phyloP scores from a whole-genome alignment of 1,140 invertebrate genomes.

The Drosophila micromelanica region DNA sequence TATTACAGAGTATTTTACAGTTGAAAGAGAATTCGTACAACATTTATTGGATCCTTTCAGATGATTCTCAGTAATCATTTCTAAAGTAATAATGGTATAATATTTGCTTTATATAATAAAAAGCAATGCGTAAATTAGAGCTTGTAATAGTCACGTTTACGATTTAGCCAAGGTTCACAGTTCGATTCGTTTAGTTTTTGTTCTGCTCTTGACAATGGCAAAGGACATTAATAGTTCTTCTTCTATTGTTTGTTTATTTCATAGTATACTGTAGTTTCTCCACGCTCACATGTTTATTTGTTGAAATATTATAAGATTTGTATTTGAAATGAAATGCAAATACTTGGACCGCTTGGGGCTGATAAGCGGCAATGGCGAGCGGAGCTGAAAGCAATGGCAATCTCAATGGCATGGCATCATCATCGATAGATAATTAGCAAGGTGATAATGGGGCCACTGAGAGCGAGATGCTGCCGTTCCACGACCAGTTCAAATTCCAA shows the following conservation, averaged over 20 bases:
- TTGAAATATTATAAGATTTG: constrained; percentile 61
- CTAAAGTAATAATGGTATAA: constrained; percentile 2
- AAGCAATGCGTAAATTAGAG: constrained; percentile 11
- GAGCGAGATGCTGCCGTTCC: constrained; percentile 48
- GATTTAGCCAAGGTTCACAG: background rate
- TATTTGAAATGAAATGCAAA: constrained; percentile 66
- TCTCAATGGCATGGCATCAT: constrained; percentile 59
- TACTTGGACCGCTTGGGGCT: constrained; percentile 42
- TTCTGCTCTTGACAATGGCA: constrained; percentile 15
- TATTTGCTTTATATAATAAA: constrained; percentile 10
- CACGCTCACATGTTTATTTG: constrained; percentile 56
- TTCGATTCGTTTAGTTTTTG: constrained; percentile 11
- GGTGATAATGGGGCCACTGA: constrained; percentile 68
- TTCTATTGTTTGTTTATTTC: constrained; percentile 3
- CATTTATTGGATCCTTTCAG: background rate
- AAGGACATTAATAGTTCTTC: constrained; percentile 14
- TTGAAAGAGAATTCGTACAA: background rate
- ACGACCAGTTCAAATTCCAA: constrained; percentile 74
- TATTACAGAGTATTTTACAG: background rate
- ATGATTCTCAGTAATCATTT: background rate
- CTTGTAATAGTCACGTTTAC: constrained; percentile 11
- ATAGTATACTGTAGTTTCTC: background rate
- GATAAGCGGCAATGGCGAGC: constrained; percentile 44
- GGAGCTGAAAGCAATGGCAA: constrained; percentile 40
- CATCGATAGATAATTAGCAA: constrained; percentile 78